Evolutionary conservation across 2,113 vertebrate species (phyloP).

Genomic region (Heptranchias perlo): DNA sequence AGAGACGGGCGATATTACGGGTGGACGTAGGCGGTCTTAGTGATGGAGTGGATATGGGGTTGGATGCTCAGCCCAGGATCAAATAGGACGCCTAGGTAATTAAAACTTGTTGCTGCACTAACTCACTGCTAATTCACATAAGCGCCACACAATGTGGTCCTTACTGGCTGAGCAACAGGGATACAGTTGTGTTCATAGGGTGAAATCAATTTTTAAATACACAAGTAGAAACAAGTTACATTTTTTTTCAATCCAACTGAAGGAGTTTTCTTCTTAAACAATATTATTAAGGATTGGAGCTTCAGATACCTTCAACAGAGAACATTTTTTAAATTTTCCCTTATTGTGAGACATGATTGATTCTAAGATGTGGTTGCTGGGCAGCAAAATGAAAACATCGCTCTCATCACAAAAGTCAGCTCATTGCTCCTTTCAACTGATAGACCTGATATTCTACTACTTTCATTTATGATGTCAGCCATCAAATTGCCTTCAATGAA

Average conservation of each 20-base stretch:
- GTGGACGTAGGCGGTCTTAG: not conserved
- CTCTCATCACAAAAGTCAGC: not conserved
- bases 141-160: not conserved
- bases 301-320: too few species aligned
- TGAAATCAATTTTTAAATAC: not conserved
- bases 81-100: not conserved
- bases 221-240: not conserved
- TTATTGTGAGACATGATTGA: not conserved
- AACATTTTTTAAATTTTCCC: not conserved
- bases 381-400: conserved; percentile 9
- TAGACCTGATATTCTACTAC: not conserved
- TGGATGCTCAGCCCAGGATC: not conserved
- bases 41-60: not conserved
- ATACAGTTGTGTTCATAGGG: not conserved
- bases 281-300: not conserved
- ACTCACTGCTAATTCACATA: not conserved
- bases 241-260: not conserved
- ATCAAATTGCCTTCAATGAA: not conserved
- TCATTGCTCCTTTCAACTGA: not conserved
- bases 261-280: not conserved
- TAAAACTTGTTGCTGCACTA: not conserved
- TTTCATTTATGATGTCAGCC: not conserved
- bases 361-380: conserved; percentile 15
- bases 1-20: not conserved
- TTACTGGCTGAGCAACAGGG: not conserved